Evolutionary conservation across 1,140 invertebrate species (phyloP).

Genomic region (Dreissena polymorpha): DNA sequence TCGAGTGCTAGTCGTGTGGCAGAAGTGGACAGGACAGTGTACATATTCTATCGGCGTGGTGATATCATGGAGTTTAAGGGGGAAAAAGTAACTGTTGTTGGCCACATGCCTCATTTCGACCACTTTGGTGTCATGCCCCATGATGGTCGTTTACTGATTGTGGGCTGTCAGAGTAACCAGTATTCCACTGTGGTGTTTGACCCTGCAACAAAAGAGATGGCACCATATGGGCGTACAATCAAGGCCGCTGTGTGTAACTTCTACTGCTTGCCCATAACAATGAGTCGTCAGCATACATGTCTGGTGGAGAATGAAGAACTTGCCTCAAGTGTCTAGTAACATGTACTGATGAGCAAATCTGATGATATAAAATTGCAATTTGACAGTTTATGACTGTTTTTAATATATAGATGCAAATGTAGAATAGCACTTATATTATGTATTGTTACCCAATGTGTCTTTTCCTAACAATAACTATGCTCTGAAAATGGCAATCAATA

Average conservation of each 20-base stretch:
- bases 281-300: constrained; percentile 34
- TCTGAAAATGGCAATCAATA: too few species aligned
- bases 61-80: constrained; percentile 46
- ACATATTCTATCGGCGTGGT: constrained; percentile 48
- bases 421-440: too few species aligned
- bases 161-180: constrained; percentile 50
- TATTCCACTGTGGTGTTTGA: constrained; percentile 46
- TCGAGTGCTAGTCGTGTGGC: constrained; percentile 35
- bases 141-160: constrained; percentile 43
- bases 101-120: constrained; percentile 50
- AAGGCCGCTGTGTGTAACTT: constrained; percentile 53
- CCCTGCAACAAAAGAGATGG: constrained; percentile 31
- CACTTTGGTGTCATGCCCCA: constrained; percentile 49
- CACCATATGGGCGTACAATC: constrained; percentile 27
- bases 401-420: too few species aligned
- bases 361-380: too few species aligned
- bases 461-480: too few species aligned
- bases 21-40: constrained; percentile 46
- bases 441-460: too few species aligned
- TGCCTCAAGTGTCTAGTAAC: too few species aligned
- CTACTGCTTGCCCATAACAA: constrained; percentile 37
- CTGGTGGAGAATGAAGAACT: too few species aligned
- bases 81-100: not conserved
- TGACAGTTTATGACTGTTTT: too few species aligned
- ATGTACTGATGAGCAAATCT: too few species aligned